Evolutionary conservation across 1,140 invertebrate species (phyloP).

Genomic region (Stegodyphus mimosarum): DNA sequence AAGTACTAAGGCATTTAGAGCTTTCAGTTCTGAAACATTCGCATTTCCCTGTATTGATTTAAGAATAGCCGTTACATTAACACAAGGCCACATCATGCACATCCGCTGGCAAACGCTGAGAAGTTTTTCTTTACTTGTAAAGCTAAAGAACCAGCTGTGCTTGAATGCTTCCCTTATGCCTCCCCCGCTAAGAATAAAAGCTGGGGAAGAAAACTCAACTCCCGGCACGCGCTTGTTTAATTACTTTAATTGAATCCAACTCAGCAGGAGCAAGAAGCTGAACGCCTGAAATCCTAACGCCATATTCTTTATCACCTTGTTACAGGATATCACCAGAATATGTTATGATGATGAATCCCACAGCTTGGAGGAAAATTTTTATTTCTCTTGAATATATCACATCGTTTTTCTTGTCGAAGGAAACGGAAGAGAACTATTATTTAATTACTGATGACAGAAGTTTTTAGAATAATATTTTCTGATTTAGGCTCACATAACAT

Average conservation of each 20-base stretch:
- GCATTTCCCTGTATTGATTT: neutral
- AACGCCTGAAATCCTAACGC: neutral
- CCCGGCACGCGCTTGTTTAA: slow-evolving; percentile 19
- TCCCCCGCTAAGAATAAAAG: slow-evolving; percentile 1
- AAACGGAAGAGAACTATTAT: neutral
- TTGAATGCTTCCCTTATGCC: slow-evolving; percentile 4
- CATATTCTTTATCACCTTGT: neutral
- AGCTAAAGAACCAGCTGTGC: slow-evolving; percentile 18
- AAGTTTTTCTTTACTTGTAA: neutral
- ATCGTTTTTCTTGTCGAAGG: neutral
- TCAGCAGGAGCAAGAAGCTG: slow-evolving; percentile 2
- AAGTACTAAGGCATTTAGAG: too few relatives aligned
- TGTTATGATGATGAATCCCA: too few relatives aligned
- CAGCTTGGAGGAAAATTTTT: neutral
- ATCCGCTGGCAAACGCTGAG: neutral
- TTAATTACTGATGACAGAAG: neutral
- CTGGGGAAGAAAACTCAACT: neutral
- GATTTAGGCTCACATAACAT: neutral
- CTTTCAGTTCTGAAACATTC: too few relatives aligned
- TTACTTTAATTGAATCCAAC: slow-evolving; percentile 14
- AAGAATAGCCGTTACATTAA: neutral
- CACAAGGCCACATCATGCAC: neutral
- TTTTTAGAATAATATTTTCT: neutral
- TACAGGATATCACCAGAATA: neutral
- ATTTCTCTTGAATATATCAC: neutral